Evolutionary conservation across 2,113 vertebrate genomes (phyloP).

Genomic region (Sclerurus mexicanus): DNA sequence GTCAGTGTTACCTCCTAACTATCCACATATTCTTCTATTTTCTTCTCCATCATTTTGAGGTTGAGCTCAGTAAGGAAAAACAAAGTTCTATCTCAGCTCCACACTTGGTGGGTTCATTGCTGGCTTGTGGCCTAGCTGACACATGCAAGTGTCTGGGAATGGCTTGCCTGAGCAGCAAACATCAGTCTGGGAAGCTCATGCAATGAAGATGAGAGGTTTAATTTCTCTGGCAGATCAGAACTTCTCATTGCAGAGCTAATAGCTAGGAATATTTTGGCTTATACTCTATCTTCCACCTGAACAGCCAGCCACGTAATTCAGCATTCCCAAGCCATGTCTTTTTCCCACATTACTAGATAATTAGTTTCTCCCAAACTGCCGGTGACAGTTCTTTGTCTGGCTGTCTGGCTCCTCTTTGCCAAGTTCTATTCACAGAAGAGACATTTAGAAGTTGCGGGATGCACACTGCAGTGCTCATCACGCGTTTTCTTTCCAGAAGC

Average conservation of each 20-base stretch:
- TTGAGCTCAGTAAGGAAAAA: neutral
- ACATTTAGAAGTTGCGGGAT: neutral
- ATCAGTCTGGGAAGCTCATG: neutral
- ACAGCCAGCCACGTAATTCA: neutral
- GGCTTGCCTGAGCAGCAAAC: neutral
- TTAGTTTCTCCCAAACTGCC: neutral
- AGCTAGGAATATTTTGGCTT: neutral
- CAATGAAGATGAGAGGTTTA: neutral
- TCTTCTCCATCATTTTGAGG: neutral
- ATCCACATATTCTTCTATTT: neutral
- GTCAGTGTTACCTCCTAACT: neutral
- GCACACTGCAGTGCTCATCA: neutral
- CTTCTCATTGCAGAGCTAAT: neutral
- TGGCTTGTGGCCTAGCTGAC: neutral
- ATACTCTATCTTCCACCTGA: neutral
- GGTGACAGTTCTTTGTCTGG: neutral
- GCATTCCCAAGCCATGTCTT: neutral
- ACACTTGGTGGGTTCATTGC: neutral
- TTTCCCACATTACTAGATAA: neutral
- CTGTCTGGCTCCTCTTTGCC: neutral
- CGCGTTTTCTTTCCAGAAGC: constrained; percentile 64
- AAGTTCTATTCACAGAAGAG: neutral
- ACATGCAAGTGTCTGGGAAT: neutral
- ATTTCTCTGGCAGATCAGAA: neutral
- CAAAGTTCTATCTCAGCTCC: neutral